phyloP scores from a whole-genome alignment of 2,888 invertebrate species.

The Mythimna impura region DNA sequence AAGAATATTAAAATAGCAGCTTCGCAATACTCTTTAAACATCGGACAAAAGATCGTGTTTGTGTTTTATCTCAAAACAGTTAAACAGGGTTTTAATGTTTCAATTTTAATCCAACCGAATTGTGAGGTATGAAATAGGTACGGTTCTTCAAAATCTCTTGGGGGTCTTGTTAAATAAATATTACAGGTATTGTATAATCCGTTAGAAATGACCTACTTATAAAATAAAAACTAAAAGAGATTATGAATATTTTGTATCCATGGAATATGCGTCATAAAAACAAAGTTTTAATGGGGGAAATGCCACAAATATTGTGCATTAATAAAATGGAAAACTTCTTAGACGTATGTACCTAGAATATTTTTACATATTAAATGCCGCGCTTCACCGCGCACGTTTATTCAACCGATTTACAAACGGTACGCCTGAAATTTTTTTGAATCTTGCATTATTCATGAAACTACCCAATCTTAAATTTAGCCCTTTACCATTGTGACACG shows the following conservation, averaged over 20 bases:
- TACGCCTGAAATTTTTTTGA: neutral
- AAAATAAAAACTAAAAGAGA: neutral
- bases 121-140: constrained; percentile 7
- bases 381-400: neutral
- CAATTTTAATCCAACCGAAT: constrained; percentile 12
- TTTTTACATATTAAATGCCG: neutral
- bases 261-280: constrained; percentile 14
- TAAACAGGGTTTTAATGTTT: constrained; percentile 27
- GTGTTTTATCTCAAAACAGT: constrained; percentile 36
- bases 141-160: constrained; percentile 3
- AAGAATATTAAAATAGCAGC: constrained; percentile 5
- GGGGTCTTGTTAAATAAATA: constrained; percentile 24
- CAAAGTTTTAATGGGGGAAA: neutral
- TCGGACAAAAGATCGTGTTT: constrained; percentile 23
- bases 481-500: neutral
- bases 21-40: constrained; percentile 8
- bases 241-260: constrained; percentile 5
- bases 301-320: neutral
- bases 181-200: constrained; percentile 7
- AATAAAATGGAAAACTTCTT: neutral
- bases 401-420: neutral
- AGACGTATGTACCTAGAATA: neutral
- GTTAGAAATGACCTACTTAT: neutral
- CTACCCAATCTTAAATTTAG: constrained; percentile 5
- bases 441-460: constrained; percentile 4